Evolutionary conservation across 1,140 invertebrate species (phyloP).

Genomic region (Neotoxoptera formosana): DNA sequence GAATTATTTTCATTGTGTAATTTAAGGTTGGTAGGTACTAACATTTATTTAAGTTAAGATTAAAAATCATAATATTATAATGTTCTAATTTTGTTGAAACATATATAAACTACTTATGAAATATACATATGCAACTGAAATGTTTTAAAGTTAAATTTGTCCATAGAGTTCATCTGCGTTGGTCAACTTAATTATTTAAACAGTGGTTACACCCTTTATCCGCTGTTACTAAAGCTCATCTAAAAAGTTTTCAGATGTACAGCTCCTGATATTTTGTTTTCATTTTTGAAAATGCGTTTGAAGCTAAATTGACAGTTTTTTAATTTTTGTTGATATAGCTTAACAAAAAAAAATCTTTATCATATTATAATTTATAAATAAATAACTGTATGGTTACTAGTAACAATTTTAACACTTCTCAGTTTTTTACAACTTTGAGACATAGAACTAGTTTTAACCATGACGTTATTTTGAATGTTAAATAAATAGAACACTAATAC

Average conservation of each 20-base stretch:
- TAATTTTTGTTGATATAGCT: not conserved
- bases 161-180: not conserved
- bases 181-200: not conserved
- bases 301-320: not conserved
- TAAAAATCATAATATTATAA: not conserved
- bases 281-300: not conserved
- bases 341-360: not conserved
- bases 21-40: not conserved
- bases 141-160: slow-evolving; percentile 9
- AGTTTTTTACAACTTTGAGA: not conserved
- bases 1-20: not conserved
- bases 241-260: not conserved
- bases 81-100: not conserved
- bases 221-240: not conserved
- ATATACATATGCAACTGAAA: not conserved
- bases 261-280: not conserved
- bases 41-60: not conserved
- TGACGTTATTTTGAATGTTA: not conserved
- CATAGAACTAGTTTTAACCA: not conserved
- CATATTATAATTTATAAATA: not conserved
- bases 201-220: not conserved
- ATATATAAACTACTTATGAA: not conserved
- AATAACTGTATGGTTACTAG: slow-evolving; percentile 16
- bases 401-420: not conserved
- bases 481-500: not conserved